Base-by-base conservation (phyloP, 2,888 invertebrate genomes). In the Plutella xylostella region DNA sequence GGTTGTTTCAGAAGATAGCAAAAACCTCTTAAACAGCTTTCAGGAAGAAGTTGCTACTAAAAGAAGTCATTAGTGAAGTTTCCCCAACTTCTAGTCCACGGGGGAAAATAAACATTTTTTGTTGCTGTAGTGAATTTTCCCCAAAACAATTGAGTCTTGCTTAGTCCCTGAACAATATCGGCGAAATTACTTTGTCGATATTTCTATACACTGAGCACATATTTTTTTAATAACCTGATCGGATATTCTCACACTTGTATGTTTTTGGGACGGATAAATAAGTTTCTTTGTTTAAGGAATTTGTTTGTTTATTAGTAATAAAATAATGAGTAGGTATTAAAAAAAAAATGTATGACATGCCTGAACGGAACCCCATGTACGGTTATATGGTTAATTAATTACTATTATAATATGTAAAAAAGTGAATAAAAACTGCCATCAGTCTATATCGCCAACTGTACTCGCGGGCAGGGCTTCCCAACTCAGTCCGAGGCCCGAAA, bases 31-130 rank as follows among this genome's bases (percentile, higher is more conserved):
- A 61, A 72, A 67, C 63, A 59, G 63, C 67, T 63, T 56, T 41
- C 21, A n/a, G 58, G 58, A 61, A 57, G 62, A 76, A 76, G 71
- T 78, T 72, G 58, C 58, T 56, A 65, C 65, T 68, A 68, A 79
- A 78, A 78, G 73, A 75, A 76, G 77, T 78, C 77, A 77, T 79
- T 80, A 80, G 71, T 62, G 51, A 72, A 78, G 69, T 76, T 77
- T 59, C 55, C 59, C 58, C 58, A 77, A 63, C 75, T 71, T 63
- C 60, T 58, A 57, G 61, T 67, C 60, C 58, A 55, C 55, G 66
- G 66, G 71, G 67, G 69, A 70, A 70, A 69, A 74, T 72, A 78
- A 79, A 78, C 74, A 79, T 78, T 77, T 60, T 68, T 63, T n/a
- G n/a, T n/a, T n/a, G n/a, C n/a, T n/a, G n/a, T n/a, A n/a, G n/a